Percentiles rank a stretch among this genome's conserved stretches.
Evolutionary conservation across 2,888 invertebrate genomes (phyloP).

Genomic region (Eupsilia transversa): DNA sequence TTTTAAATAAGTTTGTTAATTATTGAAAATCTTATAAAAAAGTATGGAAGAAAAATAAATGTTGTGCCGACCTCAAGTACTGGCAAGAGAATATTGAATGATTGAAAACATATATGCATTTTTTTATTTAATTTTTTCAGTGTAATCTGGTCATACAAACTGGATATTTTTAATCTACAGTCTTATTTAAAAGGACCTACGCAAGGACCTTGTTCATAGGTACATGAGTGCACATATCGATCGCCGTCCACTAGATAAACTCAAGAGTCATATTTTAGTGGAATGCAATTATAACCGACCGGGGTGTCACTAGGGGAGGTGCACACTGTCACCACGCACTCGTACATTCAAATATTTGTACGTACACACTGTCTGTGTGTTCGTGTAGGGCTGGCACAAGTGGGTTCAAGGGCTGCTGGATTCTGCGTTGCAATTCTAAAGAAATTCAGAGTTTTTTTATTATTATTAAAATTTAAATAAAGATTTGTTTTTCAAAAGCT

Average conservation of each 20-base stretch:
- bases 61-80: not conserved
- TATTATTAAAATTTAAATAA: not conserved
- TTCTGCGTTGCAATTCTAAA: not conserved
- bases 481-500: not conserved
- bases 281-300: conserved; percentile 88
- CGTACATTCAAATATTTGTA: conserved; percentile 82
- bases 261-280: conserved; percentile 87
- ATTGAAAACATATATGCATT: not conserved
- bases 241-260: conserved; percentile 76
- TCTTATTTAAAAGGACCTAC: not conserved
- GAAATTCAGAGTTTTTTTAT: not conserved
- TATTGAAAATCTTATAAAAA: not conserved
- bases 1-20: not conserved
- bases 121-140: not conserved
- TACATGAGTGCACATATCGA: conserved; percentile 54
- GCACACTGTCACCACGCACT: conserved; percentile 76
- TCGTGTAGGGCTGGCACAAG: conserved; percentile 75
- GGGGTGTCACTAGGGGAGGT: conserved; percentile 81
- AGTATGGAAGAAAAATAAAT: not conserved
- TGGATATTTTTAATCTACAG: not conserved
- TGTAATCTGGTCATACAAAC: not conserved
- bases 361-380: conserved; percentile 72
- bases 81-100: not conserved
- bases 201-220: not conserved
- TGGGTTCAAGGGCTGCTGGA: not conserved